These are phyloP conservation scores for Microctenopoma stevenorrisi DNA, from an alignment of 2,797 vertebrate species.

Conservation along the genomic window DNA sequence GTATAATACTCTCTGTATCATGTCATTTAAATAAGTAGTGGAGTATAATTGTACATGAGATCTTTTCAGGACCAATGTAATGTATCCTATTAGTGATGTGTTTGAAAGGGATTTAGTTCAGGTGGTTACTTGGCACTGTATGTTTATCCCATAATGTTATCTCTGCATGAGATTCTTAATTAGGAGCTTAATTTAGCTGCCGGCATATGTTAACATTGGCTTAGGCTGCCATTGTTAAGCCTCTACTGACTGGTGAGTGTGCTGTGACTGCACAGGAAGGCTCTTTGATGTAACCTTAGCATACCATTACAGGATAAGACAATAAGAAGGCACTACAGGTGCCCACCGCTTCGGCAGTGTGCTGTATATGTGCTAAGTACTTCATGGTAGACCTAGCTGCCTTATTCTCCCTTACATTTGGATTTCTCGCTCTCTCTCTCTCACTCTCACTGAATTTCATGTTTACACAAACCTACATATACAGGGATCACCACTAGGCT, in stretches of 20 bases:
- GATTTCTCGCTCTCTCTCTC: neutral
- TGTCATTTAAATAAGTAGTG: neutral
- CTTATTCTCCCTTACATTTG: slow-evolving; percentile 1
- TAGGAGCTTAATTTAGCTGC: slow-evolving; percentile 86
- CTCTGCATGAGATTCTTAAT: slow-evolving; percentile 83
- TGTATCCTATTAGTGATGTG: slow-evolving; percentile 28
- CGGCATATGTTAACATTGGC: slow-evolving; percentile 84
- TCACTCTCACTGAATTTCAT: slow-evolving; percentile 14
- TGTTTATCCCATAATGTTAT: slow-evolving; percentile 84
- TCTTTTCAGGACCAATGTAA: slow-evolving; percentile 12
- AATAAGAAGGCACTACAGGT: slow-evolving; percentile 20
- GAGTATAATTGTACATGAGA: neutral
- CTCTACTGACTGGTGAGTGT: slow-evolving; percentile 63
- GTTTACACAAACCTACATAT: slow-evolving; percentile 22
- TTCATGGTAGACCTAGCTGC: neutral
- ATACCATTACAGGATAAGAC: slow-evolving; percentile 48
- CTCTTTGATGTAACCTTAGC: slow-evolving; percentile 61
- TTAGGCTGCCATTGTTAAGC: slow-evolving; percentile 76
- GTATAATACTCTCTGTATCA: too few species aligned
- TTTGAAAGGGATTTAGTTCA: slow-evolving; percentile 65
- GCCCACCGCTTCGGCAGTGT: slow-evolving; percentile 17
- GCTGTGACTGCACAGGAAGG: slow-evolving; percentile 61
- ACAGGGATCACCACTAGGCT: slow-evolving; percentile 44
- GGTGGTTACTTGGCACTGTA: slow-evolving; percentile 74
- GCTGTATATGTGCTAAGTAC: neutral